Evolutionary conservation across 2,797 vertebrate genomes (phyloP), one percentile per base, ranked within the genome.

Genomic region (Hybognathus amarus): DNA sequence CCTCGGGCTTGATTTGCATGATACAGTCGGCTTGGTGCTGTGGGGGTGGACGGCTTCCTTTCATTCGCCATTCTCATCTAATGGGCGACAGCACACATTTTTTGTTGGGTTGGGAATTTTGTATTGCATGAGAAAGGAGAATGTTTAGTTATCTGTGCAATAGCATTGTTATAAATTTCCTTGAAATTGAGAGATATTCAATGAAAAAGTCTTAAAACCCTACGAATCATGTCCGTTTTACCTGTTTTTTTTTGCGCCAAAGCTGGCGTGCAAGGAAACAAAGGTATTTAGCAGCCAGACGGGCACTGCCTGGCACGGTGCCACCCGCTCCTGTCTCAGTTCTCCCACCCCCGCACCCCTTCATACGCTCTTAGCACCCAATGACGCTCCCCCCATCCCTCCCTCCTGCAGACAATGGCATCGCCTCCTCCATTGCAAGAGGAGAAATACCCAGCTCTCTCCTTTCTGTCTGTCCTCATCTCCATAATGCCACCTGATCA

Each of bases 241-340:
- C 87, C 86, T 90, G 85, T 69, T 82, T 69, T 45, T 45, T 79
- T 85, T 87, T 79, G 71, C 80, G 52, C 70, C 63, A 78, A 83
- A 85, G 71, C 85, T 82, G 71, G 86, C 76, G 85, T 87, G 66
- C 85, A 82, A 70, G 89, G 77, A 87, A 92, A 92, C 93, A 95
- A 94, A 94, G 92, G 91, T 89, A 38, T 93, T 95, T 93, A 95
- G 92, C 93, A 91, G 91, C 92, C 90, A 89, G 92, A 92, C 92
- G 93, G 95, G 92, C 92, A 88, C 61, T 89, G 90, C 90, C 90
- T 95, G 95, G 94, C 93, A 86, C 27, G 0, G 83, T 93, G 94
- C 95, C 94, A 94, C 90, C 88, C 90, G 86, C 90, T 92, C 89
- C 47, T n/a, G 76, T 88, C 86, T 87, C 83, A 85, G 75, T 78